These are phyloP conservation scores for Chrysina gloriosa DNA, from an alignment of 2,888 invertebrate genomes.

Conservation along the genomic window DNA sequence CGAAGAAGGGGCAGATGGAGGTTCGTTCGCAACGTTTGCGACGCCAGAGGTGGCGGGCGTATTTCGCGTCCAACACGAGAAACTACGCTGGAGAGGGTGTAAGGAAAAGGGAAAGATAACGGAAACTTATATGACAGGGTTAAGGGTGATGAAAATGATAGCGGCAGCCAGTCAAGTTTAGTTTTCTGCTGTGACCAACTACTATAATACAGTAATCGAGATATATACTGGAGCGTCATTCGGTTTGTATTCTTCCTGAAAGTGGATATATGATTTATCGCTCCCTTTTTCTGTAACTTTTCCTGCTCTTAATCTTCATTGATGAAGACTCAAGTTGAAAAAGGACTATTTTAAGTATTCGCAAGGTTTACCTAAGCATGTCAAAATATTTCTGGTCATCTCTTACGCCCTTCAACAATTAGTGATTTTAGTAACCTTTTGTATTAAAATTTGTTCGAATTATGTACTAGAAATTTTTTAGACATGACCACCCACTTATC, in stretches of 20 bases:
- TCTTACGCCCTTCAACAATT: too few species aligned
- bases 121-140: conserved; percentile 67
- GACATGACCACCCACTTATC: too few species aligned
- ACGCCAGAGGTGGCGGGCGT: conserved; percentile 24
- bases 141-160: conserved; percentile 66
- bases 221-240: conserved; percentile 37
- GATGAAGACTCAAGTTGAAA: too few species aligned
- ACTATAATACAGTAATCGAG: conserved; percentile 45
- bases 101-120: conserved; percentile 42
- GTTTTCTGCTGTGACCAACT: conserved; percentile 38
- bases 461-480: too few species aligned
- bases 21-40: conserved; percentile 2
- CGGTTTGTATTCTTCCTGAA: conserved; percentile 23
- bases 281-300: too few species aligned
- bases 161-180: conserved; percentile 49
- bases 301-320: too few species aligned
- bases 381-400: too few species aligned
- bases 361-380: too few species aligned
- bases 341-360: too few species aligned
- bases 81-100: conserved; percentile 29
- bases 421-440: too few species aligned
- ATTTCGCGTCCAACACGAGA: conserved; percentile 12
- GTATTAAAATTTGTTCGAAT: too few species aligned
- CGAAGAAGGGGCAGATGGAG: background rate
- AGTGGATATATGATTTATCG: conserved; percentile 29